Evolutionary conservation across 2,113 vertebrate species (phyloP).

Genomic region (Lasiurus cinereus): DNA sequence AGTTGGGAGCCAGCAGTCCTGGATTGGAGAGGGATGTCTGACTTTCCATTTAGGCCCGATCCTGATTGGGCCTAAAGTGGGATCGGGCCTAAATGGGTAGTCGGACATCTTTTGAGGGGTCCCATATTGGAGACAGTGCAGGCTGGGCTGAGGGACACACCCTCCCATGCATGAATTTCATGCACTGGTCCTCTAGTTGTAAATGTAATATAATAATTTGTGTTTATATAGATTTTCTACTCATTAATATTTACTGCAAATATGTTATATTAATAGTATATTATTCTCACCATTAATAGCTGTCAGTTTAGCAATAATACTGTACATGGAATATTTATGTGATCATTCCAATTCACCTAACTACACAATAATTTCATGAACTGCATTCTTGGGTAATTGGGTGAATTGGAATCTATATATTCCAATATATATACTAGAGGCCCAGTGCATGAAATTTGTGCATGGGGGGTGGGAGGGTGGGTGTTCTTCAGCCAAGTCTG

Average conservation of each 20-base stretch:
- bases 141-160: no score
- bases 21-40: no score
- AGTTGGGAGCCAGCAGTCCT: no score
- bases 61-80: no score
- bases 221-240: background rate
- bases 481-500: no score
- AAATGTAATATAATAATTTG: slow-evolving; percentile 20
- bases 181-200: background rate
- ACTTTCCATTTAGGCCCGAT: no score
- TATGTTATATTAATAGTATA: background rate
- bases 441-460: no score
- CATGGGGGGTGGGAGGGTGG: no score
- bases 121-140: no score
- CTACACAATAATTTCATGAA: background rate
- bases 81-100: no score
- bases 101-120: no score
- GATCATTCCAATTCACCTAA: background rate
- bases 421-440: background rate
- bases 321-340: slow-evolving; percentile 15
- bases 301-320: background rate
- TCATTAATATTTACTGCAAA: background rate
- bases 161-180: no score
- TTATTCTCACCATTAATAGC: background rate
- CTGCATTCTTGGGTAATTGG: background rate
- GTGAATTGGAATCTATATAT: background rate